Evolutionary conservation across 2,888 invertebrate genomes (phyloP).

Genomic region (Meganola albula): DNA sequence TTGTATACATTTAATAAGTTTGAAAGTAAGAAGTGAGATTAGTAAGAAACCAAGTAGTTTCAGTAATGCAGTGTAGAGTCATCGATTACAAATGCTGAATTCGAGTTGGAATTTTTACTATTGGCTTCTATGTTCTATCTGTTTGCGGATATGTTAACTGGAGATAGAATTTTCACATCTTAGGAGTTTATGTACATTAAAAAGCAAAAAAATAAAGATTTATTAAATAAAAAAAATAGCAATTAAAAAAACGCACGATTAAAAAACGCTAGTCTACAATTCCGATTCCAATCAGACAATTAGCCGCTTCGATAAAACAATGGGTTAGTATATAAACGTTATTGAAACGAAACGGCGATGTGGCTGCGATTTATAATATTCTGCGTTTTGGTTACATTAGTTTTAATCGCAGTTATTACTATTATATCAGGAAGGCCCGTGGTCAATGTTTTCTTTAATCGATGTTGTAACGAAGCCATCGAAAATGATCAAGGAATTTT

Average conservation of each 20-base stretch:
- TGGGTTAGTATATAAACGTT: conserved; percentile 23
- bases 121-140: too few species aligned
- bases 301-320: conserved; percentile 42
- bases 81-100: too few species aligned
- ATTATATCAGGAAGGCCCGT: conserved; percentile 57
- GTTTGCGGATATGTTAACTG: too few species aligned
- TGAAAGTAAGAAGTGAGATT: too few species aligned
- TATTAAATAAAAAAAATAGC: background rate
- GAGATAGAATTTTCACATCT: too few species aligned
- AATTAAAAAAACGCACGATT: conserved; percentile 27
- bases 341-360: conserved; percentile 36
- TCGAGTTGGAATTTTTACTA: too few species aligned
- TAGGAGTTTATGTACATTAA: too few species aligned
- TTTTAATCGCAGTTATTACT: conserved; percentile 52
- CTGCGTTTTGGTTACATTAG: conserved; percentile 52
- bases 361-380: conserved; percentile 62
- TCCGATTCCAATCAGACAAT: conserved; percentile 28
- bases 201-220: too few species aligned
- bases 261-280: too few species aligned
- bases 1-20: too few species aligned
- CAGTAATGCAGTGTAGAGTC: too few species aligned
- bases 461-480: conserved; percentile 57
- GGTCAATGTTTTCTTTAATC: conserved; percentile 50
- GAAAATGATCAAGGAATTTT: conserved; percentile 61
- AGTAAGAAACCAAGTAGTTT: too few species aligned